Evolutionary conservation across 2,797 vertebrate species (phyloP), one percentile per base, ranked within the genome.

Genomic region (Tokudaia muenninki): DNA sequence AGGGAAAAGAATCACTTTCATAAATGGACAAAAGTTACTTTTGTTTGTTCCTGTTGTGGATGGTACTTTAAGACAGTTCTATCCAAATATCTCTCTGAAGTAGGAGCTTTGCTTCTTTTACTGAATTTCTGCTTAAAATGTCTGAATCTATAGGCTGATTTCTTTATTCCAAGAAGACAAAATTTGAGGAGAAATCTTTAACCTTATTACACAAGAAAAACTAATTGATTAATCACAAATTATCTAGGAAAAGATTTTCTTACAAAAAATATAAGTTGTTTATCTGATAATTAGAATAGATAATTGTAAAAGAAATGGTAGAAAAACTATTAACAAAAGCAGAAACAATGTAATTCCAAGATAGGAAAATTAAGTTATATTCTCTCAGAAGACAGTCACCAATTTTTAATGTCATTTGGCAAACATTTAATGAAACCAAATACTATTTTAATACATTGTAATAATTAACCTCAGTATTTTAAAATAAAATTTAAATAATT

Each of bases 271-370:
- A 34, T 17, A 52, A 61, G 8, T 31, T 92, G 57, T 81, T 37
- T n/a, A 75, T 3, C 31, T 75, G 77, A 14, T 57, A 80, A 84
- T 91, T 22, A 78, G 63, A 92, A 90, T 94, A 70, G 74, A 37
- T n/a, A 67, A 87, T 82, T 81, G 55, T 14, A 5, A 44, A 63
- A 11, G 14, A 41, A 82, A 59, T 59, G n/a, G 16, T 61, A 31
- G 37, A 44, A 41, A 41, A 61, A 81, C 8, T 63, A 63, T 29
- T 31, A 83, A 61, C 2, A 83, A 44, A 41, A 44, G 59, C 16
- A 63, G 26, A 83, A 83, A 63, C 16, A 10, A 44, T 44, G 47
- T 6, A 86, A 50, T 21, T 47, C 29, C 10, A 84, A 96, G 17
- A 6, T 1, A 86, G 37, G 34, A 70, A 5, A 59, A 80, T 17